Conservation (phyloP, 2,797 vertebrate species). For the Delichon dasypus region DNA sequence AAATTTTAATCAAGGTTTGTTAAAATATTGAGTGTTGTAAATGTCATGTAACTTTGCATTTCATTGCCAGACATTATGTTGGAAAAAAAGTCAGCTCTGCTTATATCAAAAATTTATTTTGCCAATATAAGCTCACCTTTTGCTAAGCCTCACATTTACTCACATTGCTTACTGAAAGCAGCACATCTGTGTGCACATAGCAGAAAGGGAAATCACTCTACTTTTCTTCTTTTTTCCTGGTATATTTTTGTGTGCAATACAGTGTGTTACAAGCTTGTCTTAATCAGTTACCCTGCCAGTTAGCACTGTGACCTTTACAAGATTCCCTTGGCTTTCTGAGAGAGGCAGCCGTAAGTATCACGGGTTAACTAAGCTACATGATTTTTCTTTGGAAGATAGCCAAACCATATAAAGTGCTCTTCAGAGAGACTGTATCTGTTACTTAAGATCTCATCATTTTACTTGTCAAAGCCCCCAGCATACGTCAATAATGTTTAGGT, state of each 20-base stretch:
- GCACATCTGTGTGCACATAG: not conserved
- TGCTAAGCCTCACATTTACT: not conserved
- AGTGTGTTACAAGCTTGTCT: conserved; percentile 1
- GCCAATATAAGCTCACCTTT: not conserved
- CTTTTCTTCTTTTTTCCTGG: not conserved
- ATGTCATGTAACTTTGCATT: not conserved
- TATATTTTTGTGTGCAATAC: not conserved
- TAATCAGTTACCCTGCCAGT: conserved; percentile 31
- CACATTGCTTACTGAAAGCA: not conserved
- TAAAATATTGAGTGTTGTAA: not conserved
- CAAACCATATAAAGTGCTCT: conserved; percentile 23
- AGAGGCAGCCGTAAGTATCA: conserved; percentile 38
- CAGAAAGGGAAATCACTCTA: not conserved
- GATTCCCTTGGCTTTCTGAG: conserved; percentile 18
- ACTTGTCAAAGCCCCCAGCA: not conserved
- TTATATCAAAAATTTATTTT: not conserved
- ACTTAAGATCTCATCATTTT: conserved; percentile 45
- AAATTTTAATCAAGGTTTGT: not conserved
- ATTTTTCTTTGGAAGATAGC: conserved; percentile 40
- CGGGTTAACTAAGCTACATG: conserved; percentile 17
- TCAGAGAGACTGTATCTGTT: conserved; percentile 26
- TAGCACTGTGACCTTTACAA: conserved; percentile 32
- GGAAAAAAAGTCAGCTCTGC: not conserved
- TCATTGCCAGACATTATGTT: not conserved
- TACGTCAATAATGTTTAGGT: not conserved